These are phyloP conservation scores for Pteronotus mesoamericanus DNA, from an alignment of 2,797 vertebrate species.

Conservation along the genomic window DNA sequence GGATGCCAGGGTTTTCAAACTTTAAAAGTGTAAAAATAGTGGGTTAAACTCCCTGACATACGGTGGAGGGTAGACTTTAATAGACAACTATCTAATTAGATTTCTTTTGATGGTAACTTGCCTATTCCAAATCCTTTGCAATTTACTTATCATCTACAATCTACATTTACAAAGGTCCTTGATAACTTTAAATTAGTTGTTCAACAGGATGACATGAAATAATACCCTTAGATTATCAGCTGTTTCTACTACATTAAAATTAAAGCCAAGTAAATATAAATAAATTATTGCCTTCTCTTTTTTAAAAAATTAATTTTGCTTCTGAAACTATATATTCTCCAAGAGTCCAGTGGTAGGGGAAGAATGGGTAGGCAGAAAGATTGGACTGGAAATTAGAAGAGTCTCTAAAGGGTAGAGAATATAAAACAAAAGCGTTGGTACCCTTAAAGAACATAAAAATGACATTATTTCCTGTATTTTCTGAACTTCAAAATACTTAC, in stretches of 20 bases:
- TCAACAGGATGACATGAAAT: background rate
- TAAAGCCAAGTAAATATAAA: conserved; percentile 40
- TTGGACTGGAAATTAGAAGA: background rate
- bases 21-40: conserved; percentile 6
- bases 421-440: background rate
- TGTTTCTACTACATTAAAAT: conserved; percentile 5
- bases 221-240: background rate
- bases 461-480: background rate
- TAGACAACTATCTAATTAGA: conserved; percentile 26
- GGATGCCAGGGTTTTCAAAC: background rate
- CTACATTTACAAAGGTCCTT: background rate
- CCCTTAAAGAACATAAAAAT: background rate
- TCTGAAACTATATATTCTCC: conserved; percentile 28
- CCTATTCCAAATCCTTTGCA: conserved; percentile 26
- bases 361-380: background rate
- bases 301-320: background rate
- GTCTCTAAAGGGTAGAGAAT: background rate
- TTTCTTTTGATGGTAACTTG: conserved; percentile 13
- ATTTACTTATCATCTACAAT: background rate
- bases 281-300: conserved; percentile 10
- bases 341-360: background rate
- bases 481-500: conserved; percentile 84
- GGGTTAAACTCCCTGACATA: conserved; percentile 14
- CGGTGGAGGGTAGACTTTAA: background rate
- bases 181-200: background rate